Evolutionary conservation across 2,113 vertebrate species (phyloP).

Genomic region (Heterochromis multidens): DNA sequence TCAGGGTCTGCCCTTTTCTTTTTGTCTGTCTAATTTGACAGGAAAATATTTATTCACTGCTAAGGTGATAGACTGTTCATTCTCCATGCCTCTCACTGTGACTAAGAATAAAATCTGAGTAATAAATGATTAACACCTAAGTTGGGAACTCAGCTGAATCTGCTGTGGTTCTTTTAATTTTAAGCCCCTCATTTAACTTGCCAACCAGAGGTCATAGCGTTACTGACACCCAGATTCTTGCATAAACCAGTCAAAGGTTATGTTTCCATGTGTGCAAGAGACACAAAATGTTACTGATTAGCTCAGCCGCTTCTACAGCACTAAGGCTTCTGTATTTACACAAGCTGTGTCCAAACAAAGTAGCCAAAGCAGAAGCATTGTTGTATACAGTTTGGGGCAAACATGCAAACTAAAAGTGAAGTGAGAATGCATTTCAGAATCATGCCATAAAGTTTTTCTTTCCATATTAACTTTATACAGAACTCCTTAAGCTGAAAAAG

Average conservation of each 20-base stretch:
- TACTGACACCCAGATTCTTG: neutral
- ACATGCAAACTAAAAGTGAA: neutral
- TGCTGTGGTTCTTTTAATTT: constrained; percentile 22
- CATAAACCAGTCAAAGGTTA: constrained; percentile 32
- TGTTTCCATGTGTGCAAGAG: neutral
- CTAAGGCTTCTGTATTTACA: constrained; percentile 1
- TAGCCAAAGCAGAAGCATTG: neutral
- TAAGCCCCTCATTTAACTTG: neutral
- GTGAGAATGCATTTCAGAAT: neutral
- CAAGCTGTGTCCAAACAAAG: constrained; percentile 19
- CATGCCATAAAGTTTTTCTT: neutral
- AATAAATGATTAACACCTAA: constrained; percentile 65
- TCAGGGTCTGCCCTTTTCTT: constrained; percentile 24
- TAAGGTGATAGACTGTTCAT: constrained; percentile 55
- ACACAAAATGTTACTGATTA: constrained; percentile 54
- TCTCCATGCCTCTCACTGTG: constrained; percentile 47
- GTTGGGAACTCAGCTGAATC: constrained; percentile 15
- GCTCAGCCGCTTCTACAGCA: constrained; percentile 18
- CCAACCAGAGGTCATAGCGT: constrained; percentile 18
- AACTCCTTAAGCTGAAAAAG: neutral
- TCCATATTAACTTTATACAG: neutral
- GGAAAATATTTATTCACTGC: constrained; percentile 16
- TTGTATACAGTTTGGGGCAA: neutral
- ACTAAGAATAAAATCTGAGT: constrained; percentile 63
- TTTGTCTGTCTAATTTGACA: constrained; percentile 54